Conservation (phyloP, 2,888 invertebrate species). For the Chaitophorus viminalis region DNA sequence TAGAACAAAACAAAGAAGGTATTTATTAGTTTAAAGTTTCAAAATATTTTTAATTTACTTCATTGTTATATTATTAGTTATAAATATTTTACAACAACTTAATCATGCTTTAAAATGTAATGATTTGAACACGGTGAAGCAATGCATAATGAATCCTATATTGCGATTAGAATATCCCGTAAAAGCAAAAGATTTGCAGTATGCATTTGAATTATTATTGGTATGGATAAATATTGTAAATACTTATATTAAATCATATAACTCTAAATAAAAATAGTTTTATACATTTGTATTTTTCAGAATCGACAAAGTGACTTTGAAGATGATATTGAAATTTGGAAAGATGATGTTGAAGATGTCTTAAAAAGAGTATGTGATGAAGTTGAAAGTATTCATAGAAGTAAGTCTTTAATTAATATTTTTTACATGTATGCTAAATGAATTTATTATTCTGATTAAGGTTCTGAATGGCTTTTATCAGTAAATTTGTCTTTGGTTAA, state of each 20-base stretch:
- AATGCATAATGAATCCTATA: conserved; percentile 40
- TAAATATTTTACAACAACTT: conserved; percentile 49
- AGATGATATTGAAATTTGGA: conserved; percentile 55
- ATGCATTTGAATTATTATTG: conserved; percentile 57
- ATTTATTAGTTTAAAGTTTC: background rate
- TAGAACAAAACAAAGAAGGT: conserved; percentile 56
- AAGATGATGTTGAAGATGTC: conserved; percentile 59
- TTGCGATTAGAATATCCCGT: conserved; percentile 48
- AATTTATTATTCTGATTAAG: conserved; percentile 20
- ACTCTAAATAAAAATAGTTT: background rate
- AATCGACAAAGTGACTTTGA: conserved; percentile 50
- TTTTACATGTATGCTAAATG: background rate
- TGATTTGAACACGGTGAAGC: conserved; percentile 32
- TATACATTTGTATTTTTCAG: conserved; percentile 2
- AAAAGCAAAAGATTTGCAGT: conserved; percentile 55
- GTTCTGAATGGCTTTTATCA: conserved; percentile 52
- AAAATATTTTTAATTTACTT: background rate
- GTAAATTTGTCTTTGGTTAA: conserved; percentile 53
- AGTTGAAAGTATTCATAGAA: conserved; percentile 56
- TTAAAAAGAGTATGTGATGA: conserved; percentile 58
- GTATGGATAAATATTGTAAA: conserved; percentile 9
- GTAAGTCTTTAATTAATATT: conserved; percentile 1
- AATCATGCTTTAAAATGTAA: conserved; percentile 42
- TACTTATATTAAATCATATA: background rate
- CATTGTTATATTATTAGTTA: conserved; percentile 17